A percentile compares a stretch with the other conserved stretches of the same genome.
These are phyloP conservation scores for Crematogaster levior DNA, from an alignment of 2,888 invertebrate species.

Conservation along the genomic window DNA sequence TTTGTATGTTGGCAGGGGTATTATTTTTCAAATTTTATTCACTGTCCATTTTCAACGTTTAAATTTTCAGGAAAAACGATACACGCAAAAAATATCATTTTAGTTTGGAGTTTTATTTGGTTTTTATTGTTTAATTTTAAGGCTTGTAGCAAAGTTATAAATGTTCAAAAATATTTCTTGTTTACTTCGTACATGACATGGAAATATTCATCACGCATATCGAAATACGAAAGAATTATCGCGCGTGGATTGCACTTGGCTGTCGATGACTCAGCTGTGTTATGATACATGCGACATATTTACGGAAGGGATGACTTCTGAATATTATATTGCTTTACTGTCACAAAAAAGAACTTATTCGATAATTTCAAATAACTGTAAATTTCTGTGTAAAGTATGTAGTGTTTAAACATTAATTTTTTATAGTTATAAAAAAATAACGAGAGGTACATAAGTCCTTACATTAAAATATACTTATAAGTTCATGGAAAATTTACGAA, in stretches of 20 bases:
- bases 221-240: conserved; percentile 6
- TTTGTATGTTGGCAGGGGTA: neutral
- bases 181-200: neutral
- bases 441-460: neutral
- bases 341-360: neutral
- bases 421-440: neutral
- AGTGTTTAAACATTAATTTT: neutral
- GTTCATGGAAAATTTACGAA: neutral
- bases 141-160: neutral
- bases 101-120: neutral
- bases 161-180: neutral
- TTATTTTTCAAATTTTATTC: conserved; percentile 1
- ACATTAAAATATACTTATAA: neutral
- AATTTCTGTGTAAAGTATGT: neutral
- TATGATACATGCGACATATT: conserved; percentile 7
- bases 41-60: neutral
- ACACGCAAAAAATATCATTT: neutral
- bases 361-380: neutral
- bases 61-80: neutral
- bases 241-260: neutral
- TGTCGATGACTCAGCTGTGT: conserved; percentile 8
- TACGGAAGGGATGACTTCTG: neutral
- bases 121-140: neutral
- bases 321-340: neutral
- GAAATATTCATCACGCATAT: neutral